Evolutionary conservation across 2,888 invertebrate species (phyloP), one percentile per base, ranked within the genome.

Genomic region (Cyclophora punctaria): DNA sequence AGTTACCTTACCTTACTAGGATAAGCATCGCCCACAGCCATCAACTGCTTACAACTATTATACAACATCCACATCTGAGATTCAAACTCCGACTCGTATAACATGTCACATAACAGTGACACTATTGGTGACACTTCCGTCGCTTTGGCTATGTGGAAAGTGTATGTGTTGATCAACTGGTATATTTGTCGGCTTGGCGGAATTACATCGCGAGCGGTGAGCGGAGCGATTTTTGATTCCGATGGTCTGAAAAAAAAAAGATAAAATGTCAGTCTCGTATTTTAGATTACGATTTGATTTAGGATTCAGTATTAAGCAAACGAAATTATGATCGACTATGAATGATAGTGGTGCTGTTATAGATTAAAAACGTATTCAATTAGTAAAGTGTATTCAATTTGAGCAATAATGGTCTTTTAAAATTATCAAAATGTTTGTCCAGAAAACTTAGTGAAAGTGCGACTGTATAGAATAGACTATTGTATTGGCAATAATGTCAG

Each of bases 41-140:
- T 79, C 51, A 95, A 90, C 71, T 96, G 95, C 82, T 99, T 99
- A 80, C 96, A 96, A 51, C 90, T 84, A 81, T 98, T 97, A 86
- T 95, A 99, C 55, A 99, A 71, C 95, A 98, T 96, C 98, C 98
- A 98, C 78, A 99, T 90, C 82, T 99, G 98, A 4, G 97, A 95
- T 83, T 99, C 98, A 75, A 94, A 97, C 82, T 98, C 98, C 0
- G 95, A 95, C 83, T 99, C 99, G 78, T 99, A 99, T 43, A 99
- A 89, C 71, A 96, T 90, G 70, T 96, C 94, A 75, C 95, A 95
- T 41, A 99, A 90, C 52, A 96, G 72, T 0, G 96, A 92, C 53
- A 94, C 92, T 70, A 94, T 93, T 0, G 96, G 92, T 0, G 94
- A 83, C 40, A 89, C 86, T 81, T 98, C 98, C 3, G 94, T 93